phyloP scores from a whole-genome alignment of 2,888 invertebrate species.

The Volucella inflata region DNA sequence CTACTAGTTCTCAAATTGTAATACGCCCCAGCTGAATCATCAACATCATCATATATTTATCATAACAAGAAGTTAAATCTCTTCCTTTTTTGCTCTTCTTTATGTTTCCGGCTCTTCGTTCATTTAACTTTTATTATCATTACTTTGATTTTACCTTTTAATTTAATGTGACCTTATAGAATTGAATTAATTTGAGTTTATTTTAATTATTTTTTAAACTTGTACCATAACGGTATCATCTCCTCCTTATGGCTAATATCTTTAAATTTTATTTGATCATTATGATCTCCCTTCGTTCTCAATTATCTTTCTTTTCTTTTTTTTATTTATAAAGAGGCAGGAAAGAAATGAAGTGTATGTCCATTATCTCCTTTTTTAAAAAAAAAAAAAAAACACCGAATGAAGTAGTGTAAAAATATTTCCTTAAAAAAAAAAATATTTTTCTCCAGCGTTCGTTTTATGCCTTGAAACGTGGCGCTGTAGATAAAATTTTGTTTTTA shows the following conservation, averaged over 20 bases:
- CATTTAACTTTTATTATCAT: conserved; percentile 1
- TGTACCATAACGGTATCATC: too few relatives aligned
- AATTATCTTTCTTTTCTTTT: conserved; percentile 1
- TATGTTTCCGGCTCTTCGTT: conserved; percentile 9
- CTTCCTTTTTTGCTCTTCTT: conserved; percentile 11
- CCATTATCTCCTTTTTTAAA: too few relatives aligned
- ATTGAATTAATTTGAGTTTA: conserved; percentile 50
- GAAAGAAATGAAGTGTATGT: background rate
- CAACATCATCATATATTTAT: conserved; percentile 53
- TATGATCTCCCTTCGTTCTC: background rate
- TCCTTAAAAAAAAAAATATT: background rate
- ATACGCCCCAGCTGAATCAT: conserved; percentile 26
- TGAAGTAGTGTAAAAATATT: background rate
- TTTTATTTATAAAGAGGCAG: background rate
- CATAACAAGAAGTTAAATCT: conserved; percentile 36
- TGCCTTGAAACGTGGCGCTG: background rate
- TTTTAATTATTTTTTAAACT: background rate
- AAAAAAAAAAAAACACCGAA: background rate
- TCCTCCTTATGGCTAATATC: conserved; percentile 13
- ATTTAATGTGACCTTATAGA: conserved; percentile 26
- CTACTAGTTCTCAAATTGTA: conserved; percentile 66
- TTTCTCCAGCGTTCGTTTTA: background rate
- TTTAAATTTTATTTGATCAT: conserved; percentile 9
- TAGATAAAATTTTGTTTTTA: conserved; percentile 56
- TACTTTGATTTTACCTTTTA: conserved; percentile 24